These are phyloP conservation scores for Patella caerulea DNA, from an alignment of 2,888 invertebrate genomes.

Conservation along the genomic window DNA sequence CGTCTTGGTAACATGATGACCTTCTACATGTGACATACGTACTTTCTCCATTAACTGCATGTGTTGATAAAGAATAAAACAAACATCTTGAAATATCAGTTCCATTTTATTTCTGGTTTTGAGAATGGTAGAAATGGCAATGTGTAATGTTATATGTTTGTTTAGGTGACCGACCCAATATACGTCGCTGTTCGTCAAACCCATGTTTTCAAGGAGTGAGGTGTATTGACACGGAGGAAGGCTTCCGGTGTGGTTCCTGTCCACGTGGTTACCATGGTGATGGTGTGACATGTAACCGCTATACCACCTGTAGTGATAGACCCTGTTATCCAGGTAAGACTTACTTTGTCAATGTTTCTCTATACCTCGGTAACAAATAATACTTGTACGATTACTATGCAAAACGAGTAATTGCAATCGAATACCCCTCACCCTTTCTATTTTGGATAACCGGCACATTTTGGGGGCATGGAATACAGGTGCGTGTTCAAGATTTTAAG, in stretches of 20 bases:
- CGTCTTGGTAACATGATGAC: not conserved
- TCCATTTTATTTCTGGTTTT: no score
- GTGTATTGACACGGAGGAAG: constrained; percentile 61
- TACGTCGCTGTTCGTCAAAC: constrained; percentile 77
- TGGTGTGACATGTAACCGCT: constrained; percentile 78
- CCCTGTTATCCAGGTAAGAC: constrained; percentile 63
- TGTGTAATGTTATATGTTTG: not conserved
- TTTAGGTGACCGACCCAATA: constrained; percentile 10
- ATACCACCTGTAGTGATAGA: constrained; percentile 56
- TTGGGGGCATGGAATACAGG: no score
- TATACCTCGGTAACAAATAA: not conserved
- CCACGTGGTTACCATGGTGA: constrained; percentile 83
- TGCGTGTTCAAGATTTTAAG: no score
- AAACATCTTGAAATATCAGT: no score
- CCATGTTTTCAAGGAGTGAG: constrained; percentile 80
- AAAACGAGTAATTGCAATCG: no score
- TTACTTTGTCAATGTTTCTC: not conserved
- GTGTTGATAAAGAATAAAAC: no score
- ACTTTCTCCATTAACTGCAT: not conserved
- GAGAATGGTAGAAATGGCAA: no score
- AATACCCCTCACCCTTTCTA: no score
- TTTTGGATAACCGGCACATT: no score
- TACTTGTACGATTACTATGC: no score
- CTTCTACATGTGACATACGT: not conserved
- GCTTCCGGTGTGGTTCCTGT: constrained; percentile 77